Evolutionary conservation across 2,888 invertebrate genomes (phyloP).

Genomic region (Drosophila infuscata): DNA sequence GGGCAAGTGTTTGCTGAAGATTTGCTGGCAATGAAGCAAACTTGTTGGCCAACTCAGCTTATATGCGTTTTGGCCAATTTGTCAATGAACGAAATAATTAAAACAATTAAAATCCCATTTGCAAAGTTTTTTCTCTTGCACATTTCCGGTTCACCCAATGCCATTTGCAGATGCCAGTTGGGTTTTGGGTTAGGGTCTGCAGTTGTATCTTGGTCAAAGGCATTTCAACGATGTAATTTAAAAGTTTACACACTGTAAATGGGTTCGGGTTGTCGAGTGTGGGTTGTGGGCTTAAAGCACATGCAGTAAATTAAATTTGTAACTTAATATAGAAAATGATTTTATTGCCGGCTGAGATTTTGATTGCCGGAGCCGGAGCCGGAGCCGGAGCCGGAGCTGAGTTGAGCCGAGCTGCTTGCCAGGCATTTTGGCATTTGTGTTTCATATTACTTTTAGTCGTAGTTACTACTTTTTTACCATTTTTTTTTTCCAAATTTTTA

Average conservation of each 20-base stretch:
- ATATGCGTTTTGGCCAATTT: conserved; percentile 57
- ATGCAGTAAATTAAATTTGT: conserved; percentile 71
- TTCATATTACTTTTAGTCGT: conserved; percentile 50
- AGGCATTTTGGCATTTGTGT: conserved; percentile 56
- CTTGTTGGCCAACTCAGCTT: neutral
- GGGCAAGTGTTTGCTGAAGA: conserved; percentile 15
- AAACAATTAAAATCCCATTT: conserved; percentile 74
- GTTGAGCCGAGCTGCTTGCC: conserved; percentile 28
- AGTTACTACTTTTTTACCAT: conserved; percentile 9
- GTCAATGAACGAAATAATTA: conserved; percentile 54
- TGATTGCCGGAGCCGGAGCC: conserved; percentile 36
- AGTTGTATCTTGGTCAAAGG: conserved; percentile 41
- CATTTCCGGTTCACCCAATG: conserved; percentile 59
- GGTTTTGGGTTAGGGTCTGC: neutral
- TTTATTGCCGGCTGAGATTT: conserved; percentile 55
- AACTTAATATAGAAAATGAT: conserved; percentile 69
- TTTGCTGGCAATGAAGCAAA: conserved; percentile 2
- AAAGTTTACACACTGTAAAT: conserved; percentile 57
- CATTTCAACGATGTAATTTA: conserved; percentile 68
- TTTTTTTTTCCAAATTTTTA: neutral
- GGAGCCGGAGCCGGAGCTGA: conserved; percentile 1
- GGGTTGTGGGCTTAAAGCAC: conserved; percentile 40
- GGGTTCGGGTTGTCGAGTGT: neutral
- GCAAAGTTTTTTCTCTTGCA: conserved; percentile 53
- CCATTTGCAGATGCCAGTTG: conserved; percentile 48